These are phyloP conservation scores for Lordiphosa collinella DNA, from an alignment of 1,140 invertebrate species.

Conservation along the genomic window DNA sequence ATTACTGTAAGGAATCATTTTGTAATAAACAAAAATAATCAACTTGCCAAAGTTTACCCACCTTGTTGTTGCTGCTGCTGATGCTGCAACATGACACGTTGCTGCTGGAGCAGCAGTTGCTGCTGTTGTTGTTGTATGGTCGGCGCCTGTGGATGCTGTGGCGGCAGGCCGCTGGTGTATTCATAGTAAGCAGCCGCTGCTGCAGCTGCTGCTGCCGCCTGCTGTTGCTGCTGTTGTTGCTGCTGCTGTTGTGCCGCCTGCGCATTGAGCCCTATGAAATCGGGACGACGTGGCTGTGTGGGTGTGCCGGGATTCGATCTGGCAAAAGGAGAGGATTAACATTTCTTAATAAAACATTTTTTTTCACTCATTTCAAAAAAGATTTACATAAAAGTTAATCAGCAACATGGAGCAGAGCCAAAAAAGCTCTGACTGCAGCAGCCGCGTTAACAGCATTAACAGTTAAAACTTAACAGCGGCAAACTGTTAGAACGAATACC, in stretches of 20 bases:
- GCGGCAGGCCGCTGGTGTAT: conserved; percentile 71
- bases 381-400: too few relatives aligned
- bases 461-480: too few relatives aligned
- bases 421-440: too few relatives aligned
- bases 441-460: too few relatives aligned
- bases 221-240: conserved; percentile 41
- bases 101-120: conserved; percentile 60
- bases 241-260: conserved; percentile 46
- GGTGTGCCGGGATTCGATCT: conserved; percentile 94
- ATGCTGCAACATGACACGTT: conserved; percentile 66
- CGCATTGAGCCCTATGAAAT: conserved; percentile 87
- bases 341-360: neutral
- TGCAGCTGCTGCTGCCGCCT: conserved; percentile 77
- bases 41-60: conserved; percentile 15
- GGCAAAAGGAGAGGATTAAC: conserved; percentile 22
- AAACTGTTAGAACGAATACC: too few relatives aligned
- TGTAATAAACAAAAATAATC: neutral
- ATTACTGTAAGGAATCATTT: conserved; percentile 19
- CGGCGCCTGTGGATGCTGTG: conserved; percentile 70
- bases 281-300: conserved; percentile 90
- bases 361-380: neutral
- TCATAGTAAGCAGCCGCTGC: conserved; percentile 81
- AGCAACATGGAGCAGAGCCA: too few relatives aligned
- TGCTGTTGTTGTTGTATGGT: conserved; percentile 75
- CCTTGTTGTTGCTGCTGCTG: conserved; percentile 67